Conservation (phyloP, 1,140 invertebrate species). For the Panagrolaimus sp. region DNA sequence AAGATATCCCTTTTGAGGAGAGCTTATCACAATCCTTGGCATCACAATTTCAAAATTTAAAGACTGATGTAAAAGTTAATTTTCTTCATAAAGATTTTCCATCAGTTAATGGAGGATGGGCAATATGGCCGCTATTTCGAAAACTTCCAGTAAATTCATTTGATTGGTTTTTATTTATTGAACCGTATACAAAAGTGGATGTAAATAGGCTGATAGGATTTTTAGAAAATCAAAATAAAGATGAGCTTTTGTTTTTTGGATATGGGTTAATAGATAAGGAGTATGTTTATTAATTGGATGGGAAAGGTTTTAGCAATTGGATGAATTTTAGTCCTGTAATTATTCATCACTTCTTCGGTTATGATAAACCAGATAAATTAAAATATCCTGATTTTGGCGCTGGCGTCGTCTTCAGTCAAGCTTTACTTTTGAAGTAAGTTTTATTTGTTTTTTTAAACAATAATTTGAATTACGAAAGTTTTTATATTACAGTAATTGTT, state of each 20-base stretch:
- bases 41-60: background rate
- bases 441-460: too few species aligned
- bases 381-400: constrained; percentile 25
- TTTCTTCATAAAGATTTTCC: constrained; percentile 17
- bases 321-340: constrained; percentile 24
- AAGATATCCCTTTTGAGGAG: background rate
- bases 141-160: background rate
- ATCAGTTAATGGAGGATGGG: constrained; percentile 16
- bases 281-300: background rate
- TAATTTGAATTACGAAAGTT: too few species aligned
- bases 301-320: background rate
- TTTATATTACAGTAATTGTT: too few species aligned
- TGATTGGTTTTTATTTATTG: constrained; percentile 18
- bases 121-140: constrained; percentile 21
- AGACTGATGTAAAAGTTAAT: background rate
- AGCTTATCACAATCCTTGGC: background rate
- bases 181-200: constrained; percentile 23
- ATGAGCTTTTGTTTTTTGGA: constrained; percentile 19
- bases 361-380: constrained; percentile 16
- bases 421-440: background rate
- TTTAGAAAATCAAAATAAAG: background rate
- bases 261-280: constrained; percentile 13
- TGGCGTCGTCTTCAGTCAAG: constrained; percentile 26
- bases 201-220: background rate
- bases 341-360: constrained; percentile 24